These are phyloP conservation scores for Coptotermes formosanus DNA, from an alignment of 1,140 invertebrate species.

Conservation along the genomic window DNA sequence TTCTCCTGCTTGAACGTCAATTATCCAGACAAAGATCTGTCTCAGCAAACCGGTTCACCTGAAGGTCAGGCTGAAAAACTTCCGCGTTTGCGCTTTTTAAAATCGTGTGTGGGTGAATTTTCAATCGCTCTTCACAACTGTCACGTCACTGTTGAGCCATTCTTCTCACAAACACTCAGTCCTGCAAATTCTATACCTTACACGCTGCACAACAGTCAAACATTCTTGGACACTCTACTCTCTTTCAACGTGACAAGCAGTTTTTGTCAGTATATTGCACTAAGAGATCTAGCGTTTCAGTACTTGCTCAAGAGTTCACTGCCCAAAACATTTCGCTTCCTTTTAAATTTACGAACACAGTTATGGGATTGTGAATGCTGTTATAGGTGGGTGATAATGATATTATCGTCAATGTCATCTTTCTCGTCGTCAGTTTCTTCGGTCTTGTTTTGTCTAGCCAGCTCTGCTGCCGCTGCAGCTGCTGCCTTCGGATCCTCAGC, in stretches of 20 bases:
- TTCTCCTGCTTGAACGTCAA: not conserved
- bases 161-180: not conserved
- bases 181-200: not conserved
- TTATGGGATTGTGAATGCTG: conserved; percentile 34
- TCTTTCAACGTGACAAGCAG: not conserved
- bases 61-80: not conserved
- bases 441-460: conserved; percentile 43
- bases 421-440: conserved; percentile 80
- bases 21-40: not conserved
- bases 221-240: not conserved
- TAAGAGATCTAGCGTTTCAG: not conserved
- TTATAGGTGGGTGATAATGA: conserved; percentile 79
- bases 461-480: conserved; percentile 53
- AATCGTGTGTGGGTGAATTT: not conserved
- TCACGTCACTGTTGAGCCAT: not conserved
- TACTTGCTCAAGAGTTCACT: not conserved
- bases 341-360: not conserved
- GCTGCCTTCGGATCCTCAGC: conserved; percentile 69
- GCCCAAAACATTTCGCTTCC: too few species aligned
- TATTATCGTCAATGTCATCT: conserved; percentile 81
- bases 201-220: too few species aligned
- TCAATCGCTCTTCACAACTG: not conserved
- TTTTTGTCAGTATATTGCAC: not conserved
- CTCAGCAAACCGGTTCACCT: conserved; percentile 9
- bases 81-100: not conserved